Conservation (phyloP, 2,888 invertebrate species). For the Andrena dorsata region DNA sequence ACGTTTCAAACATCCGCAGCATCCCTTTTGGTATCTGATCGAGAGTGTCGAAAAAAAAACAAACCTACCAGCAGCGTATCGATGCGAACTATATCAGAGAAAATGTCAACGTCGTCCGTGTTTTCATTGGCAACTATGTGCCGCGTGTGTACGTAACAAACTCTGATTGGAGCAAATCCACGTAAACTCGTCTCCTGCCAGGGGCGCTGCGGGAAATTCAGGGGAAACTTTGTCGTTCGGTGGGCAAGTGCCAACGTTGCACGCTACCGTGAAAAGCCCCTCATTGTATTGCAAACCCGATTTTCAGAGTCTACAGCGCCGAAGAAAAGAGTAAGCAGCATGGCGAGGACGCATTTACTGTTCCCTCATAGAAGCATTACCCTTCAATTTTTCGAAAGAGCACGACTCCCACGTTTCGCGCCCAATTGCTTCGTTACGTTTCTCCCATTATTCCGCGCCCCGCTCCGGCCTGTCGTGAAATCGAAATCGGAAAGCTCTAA, state of each 20-base stretch:
- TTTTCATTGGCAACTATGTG: conserved; percentile 57
- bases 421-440: conserved; percentile 28
- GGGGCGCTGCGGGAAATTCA: conserved; percentile 59
- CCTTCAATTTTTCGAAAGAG: conserved; percentile 41
- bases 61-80: neutral
- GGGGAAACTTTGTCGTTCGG: conserved; percentile 62
- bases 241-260: conserved; percentile 60
- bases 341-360: conserved; percentile 9
- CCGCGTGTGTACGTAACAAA: conserved; percentile 60
- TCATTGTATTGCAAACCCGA: conserved; percentile 62
- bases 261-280: conserved; percentile 49
- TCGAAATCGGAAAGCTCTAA: neutral
- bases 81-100: conserved; percentile 7
- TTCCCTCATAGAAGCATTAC: conserved; percentile 44
- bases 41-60: neutral
- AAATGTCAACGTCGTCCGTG: conserved; percentile 33
- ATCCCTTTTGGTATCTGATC: neutral
- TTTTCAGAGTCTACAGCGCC: conserved; percentile 44
- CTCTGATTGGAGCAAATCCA: conserved; percentile 66
- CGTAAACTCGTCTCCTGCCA: conserved; percentile 62
- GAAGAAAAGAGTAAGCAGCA: conserved; percentile 37
- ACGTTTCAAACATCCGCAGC: neutral
- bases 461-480: neutral
- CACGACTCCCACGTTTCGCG: conserved; percentile 23
- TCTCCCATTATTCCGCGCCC: neutral